These are phyloP conservation scores for Scomber japonicus DNA, from an alignment of 2,113 vertebrate species.

Conservation along the genomic window DNA sequence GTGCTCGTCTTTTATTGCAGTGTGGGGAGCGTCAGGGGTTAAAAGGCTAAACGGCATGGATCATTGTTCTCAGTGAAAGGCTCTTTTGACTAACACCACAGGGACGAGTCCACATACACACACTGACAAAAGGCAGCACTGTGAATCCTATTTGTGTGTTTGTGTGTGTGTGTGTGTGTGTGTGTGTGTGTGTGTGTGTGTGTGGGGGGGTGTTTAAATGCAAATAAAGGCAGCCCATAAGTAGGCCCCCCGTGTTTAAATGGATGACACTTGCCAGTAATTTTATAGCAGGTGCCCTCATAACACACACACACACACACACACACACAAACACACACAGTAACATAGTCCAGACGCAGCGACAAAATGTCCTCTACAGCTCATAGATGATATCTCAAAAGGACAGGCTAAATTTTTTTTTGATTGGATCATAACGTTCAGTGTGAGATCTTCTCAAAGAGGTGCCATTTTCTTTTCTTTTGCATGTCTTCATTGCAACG, in stretches of 20 bases:
- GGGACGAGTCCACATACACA: conserved; percentile 78
- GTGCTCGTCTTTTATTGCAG: conserved; percentile 59
- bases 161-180: conserved; percentile 22
- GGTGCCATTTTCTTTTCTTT: conserved; percentile 40
- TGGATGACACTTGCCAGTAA: conserved; percentile 72
- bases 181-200: conserved; percentile 32
- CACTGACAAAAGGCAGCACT: conserved; percentile 76
- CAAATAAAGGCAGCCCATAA: conserved; percentile 69
- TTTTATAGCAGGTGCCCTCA: conserved; percentile 79
- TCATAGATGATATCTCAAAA: conserved; percentile 37
- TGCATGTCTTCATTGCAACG: conserved; percentile 16
- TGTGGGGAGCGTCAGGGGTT: conserved; percentile 72
- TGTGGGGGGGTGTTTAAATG: conserved; percentile 49
- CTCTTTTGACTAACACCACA: conserved; percentile 76
- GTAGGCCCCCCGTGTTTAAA: conserved; percentile 67
- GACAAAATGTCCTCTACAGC: conserved; percentile 77
- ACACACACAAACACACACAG: conserved; percentile 6
- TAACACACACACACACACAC: neutral
- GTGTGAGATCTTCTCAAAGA: neutral
- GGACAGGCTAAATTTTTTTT: neutral
- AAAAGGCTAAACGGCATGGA: conserved; percentile 85
- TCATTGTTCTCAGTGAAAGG: conserved; percentile 85
- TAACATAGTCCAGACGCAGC: conserved; percentile 26
- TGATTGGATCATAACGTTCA: no score
- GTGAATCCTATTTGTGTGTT: conserved; percentile 64